Evolutionary conservation across 2,797 vertebrate species (phyloP).

Genomic region (Nannoperca obscura): DNA sequence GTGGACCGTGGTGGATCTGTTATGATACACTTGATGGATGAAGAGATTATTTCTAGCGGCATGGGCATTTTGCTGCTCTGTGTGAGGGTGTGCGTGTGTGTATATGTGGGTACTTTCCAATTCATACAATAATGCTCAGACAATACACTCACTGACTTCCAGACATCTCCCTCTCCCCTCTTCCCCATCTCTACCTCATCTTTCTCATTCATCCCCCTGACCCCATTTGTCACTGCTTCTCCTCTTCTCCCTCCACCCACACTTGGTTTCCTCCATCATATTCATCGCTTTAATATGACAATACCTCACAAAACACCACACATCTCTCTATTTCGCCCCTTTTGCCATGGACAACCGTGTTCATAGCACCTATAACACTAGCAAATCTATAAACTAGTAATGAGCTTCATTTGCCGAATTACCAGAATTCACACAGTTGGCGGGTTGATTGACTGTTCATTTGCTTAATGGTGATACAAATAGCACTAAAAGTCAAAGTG

Average conservation of each 20-base stretch:
- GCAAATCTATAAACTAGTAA: conserved; percentile 2
- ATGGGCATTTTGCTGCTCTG: conserved; percentile 44
- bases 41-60: conserved; percentile 66
- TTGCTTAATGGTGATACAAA: conserved; percentile 49
- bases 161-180: conserved; percentile 18
- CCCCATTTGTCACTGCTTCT: conserved; percentile 37
- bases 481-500: conserved; percentile 35
- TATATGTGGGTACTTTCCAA: conserved; percentile 31
- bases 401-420: conserved; percentile 40
- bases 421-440: conserved; percentile 19
- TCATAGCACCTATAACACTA: neutral
- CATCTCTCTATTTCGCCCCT: neutral
- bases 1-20: conserved; percentile 61
- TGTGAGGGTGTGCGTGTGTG: conserved; percentile 2
- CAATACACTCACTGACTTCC: conserved; percentile 56
- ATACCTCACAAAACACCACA: conserved; percentile 1
- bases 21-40: conserved; percentile 73
- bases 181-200: conserved; percentile 25
- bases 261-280: conserved; percentile 15
- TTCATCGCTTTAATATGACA: neutral
- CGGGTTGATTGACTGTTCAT: conserved; percentile 22
- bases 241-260: conserved; percentile 2
- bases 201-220: conserved; percentile 28
- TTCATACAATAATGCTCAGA: conserved; percentile 50
- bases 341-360: neutral